Conservation (phyloP, 1,140 invertebrate genomes). For the Neelides sp. region DNA sequence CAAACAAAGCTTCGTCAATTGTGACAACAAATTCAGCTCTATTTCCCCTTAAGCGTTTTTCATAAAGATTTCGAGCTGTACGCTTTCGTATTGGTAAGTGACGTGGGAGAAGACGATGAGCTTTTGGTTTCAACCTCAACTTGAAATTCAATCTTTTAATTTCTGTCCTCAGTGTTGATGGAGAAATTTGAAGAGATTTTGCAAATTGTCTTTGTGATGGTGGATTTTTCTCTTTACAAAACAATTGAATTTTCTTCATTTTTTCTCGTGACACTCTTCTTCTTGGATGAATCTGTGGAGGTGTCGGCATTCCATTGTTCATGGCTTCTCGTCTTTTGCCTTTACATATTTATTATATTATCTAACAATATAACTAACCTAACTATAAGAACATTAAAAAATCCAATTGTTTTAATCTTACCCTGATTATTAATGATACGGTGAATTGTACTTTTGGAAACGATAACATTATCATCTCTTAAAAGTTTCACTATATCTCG, state of each 20-base stretch:
- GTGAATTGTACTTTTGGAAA: not conserved
- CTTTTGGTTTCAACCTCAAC: not conserved
- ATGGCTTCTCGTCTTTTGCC: not conserved
- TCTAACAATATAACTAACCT: not conserved
- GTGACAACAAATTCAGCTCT: conserved; percentile 5
- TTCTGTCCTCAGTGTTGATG: not conserved
- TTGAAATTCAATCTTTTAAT: conserved; percentile 3
- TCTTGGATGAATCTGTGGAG: no score
- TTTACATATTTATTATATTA: not conserved
- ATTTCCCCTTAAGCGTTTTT: conserved; percentile 5
- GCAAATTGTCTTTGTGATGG: conserved; percentile 9
- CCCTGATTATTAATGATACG: not conserved
- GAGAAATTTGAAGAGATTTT: not conserved
- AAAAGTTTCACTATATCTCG: not conserved
- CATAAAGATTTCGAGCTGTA: conserved; percentile 13
- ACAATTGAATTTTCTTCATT: conserved; percentile 7
- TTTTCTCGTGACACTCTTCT: no score
- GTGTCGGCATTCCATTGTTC: not conserved
- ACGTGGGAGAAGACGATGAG: not conserved
- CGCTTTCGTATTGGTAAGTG: conserved; percentile 4
- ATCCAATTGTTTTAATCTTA: not conserved
- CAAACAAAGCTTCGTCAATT: conserved; percentile 9
- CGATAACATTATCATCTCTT: not conserved
- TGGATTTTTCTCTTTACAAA: conserved; percentile 4
- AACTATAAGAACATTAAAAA: not conserved